These are phyloP conservation scores for Galeopsomyia nigrocyanea DNA, from an alignment of 2,888 invertebrate genomes.

Conservation along the genomic window DNA sequence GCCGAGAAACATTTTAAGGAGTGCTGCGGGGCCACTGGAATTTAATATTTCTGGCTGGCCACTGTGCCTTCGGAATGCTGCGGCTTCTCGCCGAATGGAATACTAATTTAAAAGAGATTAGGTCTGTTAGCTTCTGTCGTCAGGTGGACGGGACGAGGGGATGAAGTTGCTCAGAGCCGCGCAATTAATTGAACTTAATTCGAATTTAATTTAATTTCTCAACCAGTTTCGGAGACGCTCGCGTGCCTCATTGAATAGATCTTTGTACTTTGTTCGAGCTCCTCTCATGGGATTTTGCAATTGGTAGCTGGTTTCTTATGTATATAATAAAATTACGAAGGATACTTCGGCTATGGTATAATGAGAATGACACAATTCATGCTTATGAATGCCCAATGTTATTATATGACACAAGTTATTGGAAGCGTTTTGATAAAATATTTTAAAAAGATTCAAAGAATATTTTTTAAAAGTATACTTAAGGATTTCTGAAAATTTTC, in stretches of 20 bases:
- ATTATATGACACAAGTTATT: too few relatives aligned
- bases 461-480: too few relatives aligned
- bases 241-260: not conserved
- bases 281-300: too few relatives aligned
- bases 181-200: conserved; percentile 65
- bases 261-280: too few relatives aligned
- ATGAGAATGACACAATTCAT: too few relatives aligned
- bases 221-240: conserved; percentile 11
- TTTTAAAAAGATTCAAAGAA: too few relatives aligned
- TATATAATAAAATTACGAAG: too few relatives aligned
- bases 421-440: too few relatives aligned
- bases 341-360: too few relatives aligned
- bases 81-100: conserved; percentile 50
- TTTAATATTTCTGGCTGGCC: conserved; percentile 55
- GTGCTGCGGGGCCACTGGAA: conserved; percentile 45
- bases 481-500: too few relatives aligned
- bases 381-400: too few relatives aligned
- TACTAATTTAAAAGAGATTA: conserved; percentile 63
- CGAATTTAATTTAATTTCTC: conserved; percentile 63
- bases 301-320: too few relatives aligned
- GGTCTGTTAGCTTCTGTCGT: conserved; percentile 53
- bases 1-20: conserved; percentile 32
- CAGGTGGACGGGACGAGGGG: conserved; percentile 49
- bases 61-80: conserved; percentile 18
- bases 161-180: conserved; percentile 55